phyloP scores from a whole-genome alignment of 2,113 vertebrate genomes.

The Aramus guarauna region DNA sequence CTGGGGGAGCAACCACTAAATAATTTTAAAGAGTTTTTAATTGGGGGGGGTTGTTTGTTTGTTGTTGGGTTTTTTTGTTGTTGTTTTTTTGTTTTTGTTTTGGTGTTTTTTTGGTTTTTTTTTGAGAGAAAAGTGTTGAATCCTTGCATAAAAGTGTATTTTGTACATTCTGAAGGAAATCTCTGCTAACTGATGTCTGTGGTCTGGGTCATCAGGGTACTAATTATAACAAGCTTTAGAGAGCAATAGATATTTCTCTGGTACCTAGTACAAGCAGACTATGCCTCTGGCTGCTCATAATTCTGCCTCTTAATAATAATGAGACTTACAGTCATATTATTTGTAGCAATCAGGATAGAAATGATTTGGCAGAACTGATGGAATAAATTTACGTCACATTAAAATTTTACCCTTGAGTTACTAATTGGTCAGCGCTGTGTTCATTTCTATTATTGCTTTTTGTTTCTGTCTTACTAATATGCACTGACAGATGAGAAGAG shows the following conservation, averaged over 20 bases:
- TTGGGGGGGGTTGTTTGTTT: too few species aligned
- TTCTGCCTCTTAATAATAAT: constrained; percentile 26
- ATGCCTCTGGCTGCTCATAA: constrained; percentile 15
- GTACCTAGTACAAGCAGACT: background rate
- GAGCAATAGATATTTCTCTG: background rate
- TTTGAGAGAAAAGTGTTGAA: background rate
- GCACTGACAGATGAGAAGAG: background rate
- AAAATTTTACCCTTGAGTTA: constrained; percentile 26
- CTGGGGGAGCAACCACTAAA: background rate
- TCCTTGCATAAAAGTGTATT: background rate
- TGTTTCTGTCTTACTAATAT: background rate
- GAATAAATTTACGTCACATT: background rate
- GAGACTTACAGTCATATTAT: background rate
- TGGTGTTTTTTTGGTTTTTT: background rate
- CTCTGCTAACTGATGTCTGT: background rate
- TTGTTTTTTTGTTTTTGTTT: too few species aligned
- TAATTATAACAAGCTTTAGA: constrained; percentile 39
- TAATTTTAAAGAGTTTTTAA: background rate
- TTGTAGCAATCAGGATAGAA: constrained; percentile 25
- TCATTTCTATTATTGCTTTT: background rate
- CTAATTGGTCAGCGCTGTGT: background rate
- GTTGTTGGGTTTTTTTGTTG: too few species aligned
- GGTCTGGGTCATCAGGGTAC: background rate
- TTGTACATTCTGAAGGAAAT: background rate
- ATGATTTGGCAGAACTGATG: constrained; percentile 23